Evolutionary conservation across 2,888 invertebrate genomes (phyloP), one percentile per base, ranked within the genome.

Genomic region (Drosophila neoperkinsi): DNA sequence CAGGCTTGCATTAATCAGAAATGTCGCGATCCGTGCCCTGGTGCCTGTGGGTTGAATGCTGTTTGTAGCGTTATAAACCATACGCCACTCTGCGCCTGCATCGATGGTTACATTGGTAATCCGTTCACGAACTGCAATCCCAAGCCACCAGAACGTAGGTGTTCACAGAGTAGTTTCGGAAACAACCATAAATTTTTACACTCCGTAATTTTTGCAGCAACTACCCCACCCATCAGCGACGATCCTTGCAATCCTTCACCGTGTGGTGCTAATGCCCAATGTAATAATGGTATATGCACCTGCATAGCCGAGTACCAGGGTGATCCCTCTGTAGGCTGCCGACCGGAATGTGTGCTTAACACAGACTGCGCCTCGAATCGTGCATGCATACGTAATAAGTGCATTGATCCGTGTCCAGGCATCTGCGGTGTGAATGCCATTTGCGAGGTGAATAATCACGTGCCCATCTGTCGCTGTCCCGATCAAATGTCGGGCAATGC

Each of bases 401-500:
- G 97, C 90, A 91, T 94, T 9, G 95, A 97, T 91, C 97, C 97
- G 21, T 97, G 97, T 85, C 94, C 94, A 33, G 96, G 96, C 81
- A 95, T 95, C 56, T 96, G 97, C 92, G 96, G 96, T 10, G 94
- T 94, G n/a, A 95, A 96, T 81, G 97, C 98, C 13, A 95, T 96
- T 88, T 98, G 98, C 89, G 95, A 94, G 56, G 97, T 97, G 4
- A 95, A 95, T 85, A 96, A 96, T 77, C 97, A 97, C 88, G 95
- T 97, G 57, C 97, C 97, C 28, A 95, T 96, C 74, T 97, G 97
- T 88, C 94, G 95, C 38, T 97, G 97, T 90, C 96, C 96, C 50
- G 94, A 94, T 74, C 96, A 96, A 61, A 97, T 94, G 92, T 95
- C 96, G 3, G 97, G 97, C 77, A 97, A 97, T 94, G 97, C 97